Conservation (phyloP, 2,888 invertebrate genomes). For the Ashinkailepas kermadecensis region DNA sequence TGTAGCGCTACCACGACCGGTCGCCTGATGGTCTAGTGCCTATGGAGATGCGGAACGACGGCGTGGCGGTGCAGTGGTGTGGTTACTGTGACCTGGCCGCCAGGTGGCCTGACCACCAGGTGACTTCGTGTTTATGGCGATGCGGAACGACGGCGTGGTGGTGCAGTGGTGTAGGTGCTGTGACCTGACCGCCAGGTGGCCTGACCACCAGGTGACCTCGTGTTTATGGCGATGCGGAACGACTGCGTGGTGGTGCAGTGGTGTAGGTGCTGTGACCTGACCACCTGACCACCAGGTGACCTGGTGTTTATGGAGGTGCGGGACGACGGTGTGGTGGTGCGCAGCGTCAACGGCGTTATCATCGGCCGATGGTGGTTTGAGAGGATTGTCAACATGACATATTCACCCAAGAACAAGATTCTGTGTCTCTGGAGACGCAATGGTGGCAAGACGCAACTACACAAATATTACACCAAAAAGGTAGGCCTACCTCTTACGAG, state of each 20-base stretch:
- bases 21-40: slow-evolving; percentile 75
- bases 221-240: no score
- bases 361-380: slow-evolving; percentile 99
- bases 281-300: slow-evolving; percentile 58
- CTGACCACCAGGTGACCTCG: no score
- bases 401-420: slow-evolving; percentile 93
- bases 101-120: no score
- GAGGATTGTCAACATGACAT: slow-evolving; percentile 97
- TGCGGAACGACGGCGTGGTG: slow-evolving; percentile 68
- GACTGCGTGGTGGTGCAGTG: no score
- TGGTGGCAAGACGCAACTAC: slow-evolving; percentile 87
- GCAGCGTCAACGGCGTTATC: slow-evolving; percentile 76
- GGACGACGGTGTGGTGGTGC: slow-evolving; percentile 83
- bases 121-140: slow-evolving; percentile 55
- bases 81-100: no score
- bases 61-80: slow-evolving; percentile 56
- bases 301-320: slow-evolving; percentile 87
- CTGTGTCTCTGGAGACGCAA: slow-evolving; percentile 94
- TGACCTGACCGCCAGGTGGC: no score
- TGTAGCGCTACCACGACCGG: background rate
- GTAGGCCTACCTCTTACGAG: slow-evolving; percentile 46
- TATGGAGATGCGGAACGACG: slow-evolving; percentile 94
- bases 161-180: no score
- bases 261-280: no score
- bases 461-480: slow-evolving; percentile 98